Conservation (phyloP, 2,797 vertebrate species). For the Diplodus puntazzo region DNA sequence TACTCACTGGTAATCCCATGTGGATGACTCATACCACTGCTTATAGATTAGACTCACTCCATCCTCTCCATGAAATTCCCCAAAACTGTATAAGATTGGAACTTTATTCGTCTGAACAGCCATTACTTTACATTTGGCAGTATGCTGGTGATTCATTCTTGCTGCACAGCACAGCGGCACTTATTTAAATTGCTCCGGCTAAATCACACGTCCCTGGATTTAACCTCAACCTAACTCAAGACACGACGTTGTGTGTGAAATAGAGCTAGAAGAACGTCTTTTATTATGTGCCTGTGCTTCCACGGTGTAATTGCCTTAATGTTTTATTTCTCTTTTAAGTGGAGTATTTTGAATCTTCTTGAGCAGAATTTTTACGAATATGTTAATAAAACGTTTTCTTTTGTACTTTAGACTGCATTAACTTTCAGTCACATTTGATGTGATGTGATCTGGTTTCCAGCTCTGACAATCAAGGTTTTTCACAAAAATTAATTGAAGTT, state of each 20-base stretch:
- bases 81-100: slow-evolving; percentile 21
- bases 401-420: not conserved
- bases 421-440: not conserved
- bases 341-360: not conserved
- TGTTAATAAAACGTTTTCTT: slow-evolving; percentile 5
- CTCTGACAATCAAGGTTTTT: not conserved
- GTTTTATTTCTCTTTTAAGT: slow-evolving; percentile 21
- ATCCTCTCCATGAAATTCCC: slow-evolving; percentile 28
- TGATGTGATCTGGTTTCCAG: not conserved
- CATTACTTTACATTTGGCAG: slow-evolving; percentile 43
- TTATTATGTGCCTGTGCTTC: not conserved
- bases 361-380: not conserved
- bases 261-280: not conserved
- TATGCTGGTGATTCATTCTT: slow-evolving; percentile 44
- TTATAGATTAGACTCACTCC: slow-evolving; percentile 36
- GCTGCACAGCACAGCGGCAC: slow-evolving; percentile 26
- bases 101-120: slow-evolving; percentile 32
- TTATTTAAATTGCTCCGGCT: slow-evolving; percentile 50
- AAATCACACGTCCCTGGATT: slow-evolving; percentile 3
- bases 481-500: not conserved
- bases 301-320: slow-evolving; percentile 13
- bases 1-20: slow-evolving; percentile 23
- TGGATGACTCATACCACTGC: slow-evolving; percentile 38
- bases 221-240: slow-evolving; percentile 20
- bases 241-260: slow-evolving; percentile 26